These are phyloP conservation scores for Linurgus olivaceus DNA, from an alignment of 2,797 vertebrate genomes.

Conservation along the genomic window DNA sequence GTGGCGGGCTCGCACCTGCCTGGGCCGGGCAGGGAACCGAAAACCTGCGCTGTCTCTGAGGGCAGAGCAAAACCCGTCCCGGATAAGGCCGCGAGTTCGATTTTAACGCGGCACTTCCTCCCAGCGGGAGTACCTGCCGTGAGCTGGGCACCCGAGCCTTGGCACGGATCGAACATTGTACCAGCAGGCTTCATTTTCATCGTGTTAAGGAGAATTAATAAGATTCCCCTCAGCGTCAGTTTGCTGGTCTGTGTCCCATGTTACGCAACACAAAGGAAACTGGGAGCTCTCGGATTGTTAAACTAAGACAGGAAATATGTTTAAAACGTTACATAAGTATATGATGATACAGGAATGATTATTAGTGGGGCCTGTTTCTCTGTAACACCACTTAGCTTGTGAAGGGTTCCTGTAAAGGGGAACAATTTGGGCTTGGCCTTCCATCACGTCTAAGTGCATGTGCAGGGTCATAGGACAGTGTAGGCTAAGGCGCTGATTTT, in stretches of 20 bases:
- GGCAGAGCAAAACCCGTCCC: neutral
- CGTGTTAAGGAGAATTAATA: neutral
- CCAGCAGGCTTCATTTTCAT: neutral
- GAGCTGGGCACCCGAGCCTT: neutral
- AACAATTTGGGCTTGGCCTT: neutral
- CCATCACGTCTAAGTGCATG: accelerated
- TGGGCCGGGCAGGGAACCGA: neutral
- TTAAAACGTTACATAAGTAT: slow-evolving; percentile 4
- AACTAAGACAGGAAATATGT: slow-evolving; percentile 3
- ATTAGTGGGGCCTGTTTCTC: neutral
- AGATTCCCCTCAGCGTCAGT: neutral
- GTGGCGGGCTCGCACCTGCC: neutral
- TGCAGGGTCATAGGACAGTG: accelerated
- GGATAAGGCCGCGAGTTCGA: neutral
- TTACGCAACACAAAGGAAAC: slow-evolving; percentile 21
- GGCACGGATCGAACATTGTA: accelerated
- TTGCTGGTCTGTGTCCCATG: neutral
- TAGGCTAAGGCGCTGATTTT: neutral
- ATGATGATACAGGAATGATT: neutral
- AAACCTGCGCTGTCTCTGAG: neutral
- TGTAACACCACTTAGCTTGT: neutral
- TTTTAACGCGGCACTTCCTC: accelerated
- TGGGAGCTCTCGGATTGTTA: neutral
- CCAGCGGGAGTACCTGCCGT: accelerated
- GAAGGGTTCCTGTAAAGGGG: neutral